phyloP scores from a whole-genome alignment of 2,797 vertebrate genomes.

The Eulemur mongoz region DNA sequence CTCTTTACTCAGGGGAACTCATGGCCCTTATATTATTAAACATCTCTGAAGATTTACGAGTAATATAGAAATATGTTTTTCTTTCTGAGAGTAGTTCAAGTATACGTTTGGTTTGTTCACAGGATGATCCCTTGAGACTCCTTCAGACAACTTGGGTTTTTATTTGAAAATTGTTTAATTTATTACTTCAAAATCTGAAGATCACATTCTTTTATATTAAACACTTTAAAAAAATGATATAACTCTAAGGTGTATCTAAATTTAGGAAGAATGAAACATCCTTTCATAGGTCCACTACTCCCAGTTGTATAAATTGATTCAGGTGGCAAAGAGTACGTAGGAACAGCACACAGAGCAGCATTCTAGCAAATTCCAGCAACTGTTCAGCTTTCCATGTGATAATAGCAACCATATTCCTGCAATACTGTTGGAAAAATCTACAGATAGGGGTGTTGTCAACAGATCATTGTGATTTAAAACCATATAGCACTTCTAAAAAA shows the following conservation, averaged over 20 bases:
- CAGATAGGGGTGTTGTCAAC: not conserved
- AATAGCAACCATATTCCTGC: not conserved
- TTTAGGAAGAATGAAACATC: not conserved
- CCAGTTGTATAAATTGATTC: not conserved
- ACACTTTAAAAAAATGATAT: not conserved
- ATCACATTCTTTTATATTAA: not conserved
- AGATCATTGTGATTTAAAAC: slow-evolving; percentile 40
- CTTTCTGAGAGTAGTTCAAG: not conserved
- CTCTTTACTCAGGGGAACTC: not conserved
- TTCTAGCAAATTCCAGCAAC: not conserved
- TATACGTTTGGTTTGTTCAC: not conserved
- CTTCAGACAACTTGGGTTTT: not conserved
- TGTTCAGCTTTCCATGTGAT: not conserved
- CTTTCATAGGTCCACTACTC: not conserved
- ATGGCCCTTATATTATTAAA: not conserved
- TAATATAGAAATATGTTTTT: not conserved
- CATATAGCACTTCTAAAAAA: slow-evolving; percentile 43
- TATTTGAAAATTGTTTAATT: not conserved
- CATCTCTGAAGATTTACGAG: not conserved
- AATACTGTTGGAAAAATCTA: slow-evolving; percentile 34
- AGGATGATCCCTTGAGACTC: not conserved
- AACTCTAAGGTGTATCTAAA: not conserved
- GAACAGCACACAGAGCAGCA: not conserved
- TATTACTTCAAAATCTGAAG: slow-evolving; percentile 18
- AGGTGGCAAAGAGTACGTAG: not conserved